Conservation (phyloP, 2,797 vertebrate genomes). For the Platyrinchus mystaceus region DNA sequence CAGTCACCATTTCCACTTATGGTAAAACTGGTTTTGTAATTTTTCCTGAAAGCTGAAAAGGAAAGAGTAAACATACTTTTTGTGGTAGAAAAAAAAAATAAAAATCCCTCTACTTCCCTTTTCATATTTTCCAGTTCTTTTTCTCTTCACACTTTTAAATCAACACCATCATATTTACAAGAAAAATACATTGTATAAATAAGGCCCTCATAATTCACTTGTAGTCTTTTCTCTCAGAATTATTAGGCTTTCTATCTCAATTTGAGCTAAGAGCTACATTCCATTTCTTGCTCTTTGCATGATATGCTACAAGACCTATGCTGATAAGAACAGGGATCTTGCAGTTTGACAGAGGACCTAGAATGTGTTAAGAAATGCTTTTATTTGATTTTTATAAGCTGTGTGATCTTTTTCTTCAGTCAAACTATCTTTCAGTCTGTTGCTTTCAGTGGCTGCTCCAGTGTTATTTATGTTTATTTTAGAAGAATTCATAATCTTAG, state of each 20-base stretch:
- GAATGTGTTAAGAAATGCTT: not conserved
- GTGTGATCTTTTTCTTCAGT: not conserved
- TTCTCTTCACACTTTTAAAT: not conserved
- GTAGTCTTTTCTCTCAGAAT: conserved; percentile 10
- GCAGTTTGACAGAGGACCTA: not conserved
- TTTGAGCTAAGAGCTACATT: conserved; percentile 30
- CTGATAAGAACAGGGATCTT: not conserved
- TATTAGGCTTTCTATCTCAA: conserved; percentile 15
- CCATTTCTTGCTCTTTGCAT: not conserved
- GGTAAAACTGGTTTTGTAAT: not conserved
- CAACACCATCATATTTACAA: not conserved
- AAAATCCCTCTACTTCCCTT: not conserved
- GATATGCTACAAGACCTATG: not conserved
- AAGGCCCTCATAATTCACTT: conserved; percentile 15
- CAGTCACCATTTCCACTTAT: not conserved
- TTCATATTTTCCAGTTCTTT: not conserved
- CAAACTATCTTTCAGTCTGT: not conserved
- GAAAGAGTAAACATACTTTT: not conserved
- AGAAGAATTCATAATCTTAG: not conserved
- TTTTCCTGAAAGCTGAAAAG: not conserved
- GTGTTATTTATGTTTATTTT: not conserved
- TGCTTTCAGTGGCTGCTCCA: not conserved
- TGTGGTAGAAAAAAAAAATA: not conserved
- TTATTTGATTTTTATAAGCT: not conserved
- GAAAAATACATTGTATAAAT: not conserved